Base-by-base conservation (phyloP, 1,140 invertebrate genomes). In the Gonatopus flavifemur region DNA sequence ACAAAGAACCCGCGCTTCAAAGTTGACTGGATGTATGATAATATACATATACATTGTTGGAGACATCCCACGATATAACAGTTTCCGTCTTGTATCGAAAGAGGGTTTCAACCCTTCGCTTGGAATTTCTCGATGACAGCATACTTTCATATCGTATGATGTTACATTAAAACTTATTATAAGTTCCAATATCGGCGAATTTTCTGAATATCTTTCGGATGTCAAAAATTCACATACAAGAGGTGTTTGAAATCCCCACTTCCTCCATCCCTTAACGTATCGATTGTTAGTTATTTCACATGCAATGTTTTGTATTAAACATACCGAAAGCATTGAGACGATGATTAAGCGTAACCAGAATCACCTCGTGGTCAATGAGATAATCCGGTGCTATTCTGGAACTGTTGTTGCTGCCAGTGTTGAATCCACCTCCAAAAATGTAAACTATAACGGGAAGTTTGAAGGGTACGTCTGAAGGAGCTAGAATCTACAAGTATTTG, bases 301-400 rank as follows among this genome's bases (percentile, higher is more conserved):
- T 54, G 49, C 15, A 25, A 3, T 35, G 15, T 7, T 10, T 21
- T 12, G 36, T 20, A 19, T 31, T 8, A n/a, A n/a, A 39, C 40
- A 71, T 62, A 84, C 85, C 85, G 22, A 88, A 72, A 51, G 83
- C 69, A 49, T 83, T 82, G 7, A 88, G 69, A 24, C 87, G 77
- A 64, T 88, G 87, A 59, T 88, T 88, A 13, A 88, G 56, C 1
- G 84, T 81, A 2, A 89, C 83, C 0, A 88, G 70, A n/a, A 88
- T 79, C 30, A 87, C 51, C 37, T 81, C 73, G 20, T 83, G 76
- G 54, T 81, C 70, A 52, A 82, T 46, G 3, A 83, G 50, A 51
- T 81, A 77, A 20, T 75, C 64, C 1, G 80, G 72, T 12, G 74
- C 64, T 13, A 67, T 68, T 0, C 63, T 28, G 7, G 61, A 68